Percentiles rank a stretch among this genome's conserved stretches.
These are phyloP conservation scores for Saturnia japonica DNA, from an alignment of 2,888 invertebrate genomes.

Conservation along the genomic window DNA sequence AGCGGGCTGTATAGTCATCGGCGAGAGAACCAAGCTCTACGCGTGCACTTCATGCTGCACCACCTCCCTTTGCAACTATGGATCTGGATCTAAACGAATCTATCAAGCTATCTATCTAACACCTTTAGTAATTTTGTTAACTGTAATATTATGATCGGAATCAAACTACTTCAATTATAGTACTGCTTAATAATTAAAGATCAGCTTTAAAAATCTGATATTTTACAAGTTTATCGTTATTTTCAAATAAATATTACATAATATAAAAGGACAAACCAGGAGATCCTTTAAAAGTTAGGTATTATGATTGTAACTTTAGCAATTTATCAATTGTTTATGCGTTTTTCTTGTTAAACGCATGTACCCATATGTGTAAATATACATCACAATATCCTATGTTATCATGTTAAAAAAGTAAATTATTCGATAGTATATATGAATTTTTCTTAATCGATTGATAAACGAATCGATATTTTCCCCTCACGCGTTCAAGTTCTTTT, in stretches of 20 bases:
- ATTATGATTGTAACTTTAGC: too few species aligned
- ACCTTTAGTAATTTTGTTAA: background rate
- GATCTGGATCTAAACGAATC: conserved; percentile 71
- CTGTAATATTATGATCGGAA: conserved; percentile 17
- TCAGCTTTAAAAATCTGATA: background rate
- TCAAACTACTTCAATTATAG: background rate
- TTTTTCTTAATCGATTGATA: too few species aligned
- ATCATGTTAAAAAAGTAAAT: background rate
- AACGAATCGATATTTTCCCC: too few species aligned
- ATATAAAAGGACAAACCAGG: too few species aligned
- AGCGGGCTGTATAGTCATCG: conserved; percentile 93
- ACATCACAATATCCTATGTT: background rate
- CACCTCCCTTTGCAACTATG: conserved; percentile 89
- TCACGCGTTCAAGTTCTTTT: too few species aligned
- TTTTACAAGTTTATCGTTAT: background rate
- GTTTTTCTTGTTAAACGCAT: background rate
- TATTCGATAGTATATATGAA: too few species aligned
- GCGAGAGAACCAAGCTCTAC: conserved; percentile 93
- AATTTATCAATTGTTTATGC: background rate
- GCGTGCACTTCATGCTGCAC: conserved; percentile 94
- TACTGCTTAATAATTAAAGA: background rate
- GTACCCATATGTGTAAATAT: background rate
- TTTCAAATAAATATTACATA: background rate
- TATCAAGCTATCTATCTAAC: background rate
- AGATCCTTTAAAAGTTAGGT: too few species aligned